Conservation (phyloP, 2,797 vertebrate genomes). For the Microcaecilia unicolor region DNA sequence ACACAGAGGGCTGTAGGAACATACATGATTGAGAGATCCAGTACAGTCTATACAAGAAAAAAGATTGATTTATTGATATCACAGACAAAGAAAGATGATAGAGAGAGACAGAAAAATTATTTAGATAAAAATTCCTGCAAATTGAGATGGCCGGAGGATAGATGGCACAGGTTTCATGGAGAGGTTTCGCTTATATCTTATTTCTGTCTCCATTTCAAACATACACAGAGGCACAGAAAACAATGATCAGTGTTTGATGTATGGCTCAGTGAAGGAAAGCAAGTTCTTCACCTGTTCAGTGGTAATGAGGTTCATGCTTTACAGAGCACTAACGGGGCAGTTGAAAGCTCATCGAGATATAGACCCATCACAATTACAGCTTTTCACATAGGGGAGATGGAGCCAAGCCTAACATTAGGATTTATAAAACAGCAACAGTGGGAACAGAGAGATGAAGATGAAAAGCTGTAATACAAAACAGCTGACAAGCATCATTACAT, state of each 20-base stretch:
- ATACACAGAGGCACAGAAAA: too few relatives aligned
- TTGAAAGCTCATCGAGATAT: too few relatives aligned
- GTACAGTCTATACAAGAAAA: not conserved
- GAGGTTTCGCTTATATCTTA: not conserved
- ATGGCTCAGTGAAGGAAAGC: constrained; percentile 1
- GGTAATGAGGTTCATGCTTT: too few relatives aligned
- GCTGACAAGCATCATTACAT: not conserved
- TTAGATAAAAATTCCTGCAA: constrained; percentile 4
- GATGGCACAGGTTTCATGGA: too few relatives aligned
- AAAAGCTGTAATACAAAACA: accelerated
- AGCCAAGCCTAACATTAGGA: too few relatives aligned
- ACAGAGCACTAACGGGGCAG: too few relatives aligned
- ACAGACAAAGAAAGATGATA: constrained; percentile 1
- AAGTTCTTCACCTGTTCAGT: not conserved
- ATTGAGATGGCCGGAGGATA: not conserved
- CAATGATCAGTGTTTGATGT: constrained; percentile 1
- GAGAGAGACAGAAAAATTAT: constrained; percentile 17
- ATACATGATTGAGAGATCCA: not conserved
- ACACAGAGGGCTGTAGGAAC: constrained; percentile 15
- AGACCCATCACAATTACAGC: not conserved
- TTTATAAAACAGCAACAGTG: too few relatives aligned
- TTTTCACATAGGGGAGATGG: not conserved
- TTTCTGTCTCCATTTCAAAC: too few relatives aligned
- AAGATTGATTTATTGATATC: constrained; percentile 3
- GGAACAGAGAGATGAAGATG: too few relatives aligned